Conservation (phyloP, 2,888 invertebrate species). For the Dynastes grantii region DNA sequence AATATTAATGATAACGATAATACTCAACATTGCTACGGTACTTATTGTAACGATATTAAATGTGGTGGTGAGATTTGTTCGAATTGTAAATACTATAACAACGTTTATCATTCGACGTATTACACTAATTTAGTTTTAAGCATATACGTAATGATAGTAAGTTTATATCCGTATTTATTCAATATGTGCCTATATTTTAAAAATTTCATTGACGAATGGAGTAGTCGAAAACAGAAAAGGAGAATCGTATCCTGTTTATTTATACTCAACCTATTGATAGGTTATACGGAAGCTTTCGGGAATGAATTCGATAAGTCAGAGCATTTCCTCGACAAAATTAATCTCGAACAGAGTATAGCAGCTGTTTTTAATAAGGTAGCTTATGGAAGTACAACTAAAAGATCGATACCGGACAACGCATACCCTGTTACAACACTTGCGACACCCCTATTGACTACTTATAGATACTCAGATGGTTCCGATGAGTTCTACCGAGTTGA, state of each 20-base stretch:
- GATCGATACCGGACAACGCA: slow-evolving; percentile 78
- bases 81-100: neutral
- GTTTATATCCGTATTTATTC: slow-evolving; percentile 64
- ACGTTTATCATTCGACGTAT: slow-evolving; percentile 20
- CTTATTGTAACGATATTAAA: slow-evolving; percentile 28
- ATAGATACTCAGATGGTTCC: slow-evolving; percentile 69
- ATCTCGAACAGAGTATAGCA: slow-evolving; percentile 78
- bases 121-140: slow-evolving; percentile 53
- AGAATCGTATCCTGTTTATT: slow-evolving; percentile 39
- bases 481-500: slow-evolving; percentile 70
- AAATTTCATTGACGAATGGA: slow-evolving; percentile 20
- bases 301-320: slow-evolving; percentile 68
- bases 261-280: neutral
- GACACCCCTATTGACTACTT: slow-evolving; percentile 76
- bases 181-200: slow-evolving; percentile 67
- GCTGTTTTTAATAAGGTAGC: slow-evolving; percentile 81
- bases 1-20: slow-evolving; percentile 20
- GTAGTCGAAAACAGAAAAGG: slow-evolving; percentile 36
- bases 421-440: slow-evolving; percentile 77
- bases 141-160: slow-evolving; percentile 57
- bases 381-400: slow-evolving; percentile 80
- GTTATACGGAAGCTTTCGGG: slow-evolving; percentile 59
- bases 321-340: slow-evolving; percentile 74
- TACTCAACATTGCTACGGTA: slow-evolving; percentile 31
- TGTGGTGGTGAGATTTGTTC: slow-evolving; percentile 24